phyloP scores from a whole-genome alignment of 2,797 vertebrate genomes.

The Pogoniulus pusillus region DNA sequence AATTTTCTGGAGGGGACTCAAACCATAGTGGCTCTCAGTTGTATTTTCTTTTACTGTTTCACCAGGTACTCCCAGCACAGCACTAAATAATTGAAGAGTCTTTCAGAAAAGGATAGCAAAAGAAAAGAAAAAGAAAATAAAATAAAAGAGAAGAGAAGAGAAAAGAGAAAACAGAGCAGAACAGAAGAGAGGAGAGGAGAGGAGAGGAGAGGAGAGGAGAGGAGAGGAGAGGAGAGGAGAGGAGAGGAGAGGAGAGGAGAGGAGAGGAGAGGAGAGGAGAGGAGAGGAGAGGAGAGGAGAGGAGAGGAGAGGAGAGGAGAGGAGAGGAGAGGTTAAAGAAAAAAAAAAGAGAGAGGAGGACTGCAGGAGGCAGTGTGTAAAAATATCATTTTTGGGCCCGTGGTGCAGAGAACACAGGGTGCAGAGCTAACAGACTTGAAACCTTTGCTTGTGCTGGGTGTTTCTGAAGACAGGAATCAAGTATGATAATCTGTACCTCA shows the following conservation, averaged over 20 bases:
- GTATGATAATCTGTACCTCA: conserved; percentile 26
- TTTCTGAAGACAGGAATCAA: conserved; percentile 50
- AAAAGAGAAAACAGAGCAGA: no score
- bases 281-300: no score
- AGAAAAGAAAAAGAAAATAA: background rate
- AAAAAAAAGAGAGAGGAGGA: background rate
- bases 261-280: no score
- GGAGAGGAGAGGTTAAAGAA: background rate
- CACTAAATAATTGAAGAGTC: conserved; percentile 79
- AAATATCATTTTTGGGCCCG: conserved; percentile 71
- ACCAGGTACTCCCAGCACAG: conserved; percentile 79
- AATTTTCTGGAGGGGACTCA: conserved; percentile 83
- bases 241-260: no score
- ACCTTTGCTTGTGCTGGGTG: conserved; percentile 36
- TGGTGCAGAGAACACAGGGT: conserved; percentile 45
- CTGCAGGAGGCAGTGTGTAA: conserved; percentile 73
- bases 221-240: no score
- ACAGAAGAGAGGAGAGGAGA: no score
- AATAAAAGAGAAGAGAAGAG: background rate
- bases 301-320: conserved; percentile 24
- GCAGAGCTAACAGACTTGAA: conserved; percentile 42
- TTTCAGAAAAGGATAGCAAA: conserved; percentile 66
- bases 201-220: no score
- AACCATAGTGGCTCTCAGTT: conserved; percentile 83
- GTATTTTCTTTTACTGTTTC: conserved; percentile 83